Evolutionary conservation across 2,113 vertebrate species (phyloP).

Genomic region (Plestiodon gilberti): DNA sequence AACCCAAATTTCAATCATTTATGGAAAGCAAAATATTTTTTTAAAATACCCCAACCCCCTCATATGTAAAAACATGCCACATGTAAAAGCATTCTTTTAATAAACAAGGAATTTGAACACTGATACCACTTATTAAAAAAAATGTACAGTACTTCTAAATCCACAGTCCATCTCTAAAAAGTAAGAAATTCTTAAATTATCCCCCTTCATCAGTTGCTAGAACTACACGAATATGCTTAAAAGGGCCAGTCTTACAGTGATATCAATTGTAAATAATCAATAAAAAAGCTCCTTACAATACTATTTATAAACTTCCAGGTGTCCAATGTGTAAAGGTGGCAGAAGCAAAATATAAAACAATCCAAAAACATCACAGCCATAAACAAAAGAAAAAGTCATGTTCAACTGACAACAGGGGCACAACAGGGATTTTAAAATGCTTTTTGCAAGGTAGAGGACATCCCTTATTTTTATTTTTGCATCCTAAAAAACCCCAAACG

Average conservation of each 20-base stretch:
- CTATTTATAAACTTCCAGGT: conserved; percentile 60
- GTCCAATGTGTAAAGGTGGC: conserved; percentile 59
- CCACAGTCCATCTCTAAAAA: conserved; percentile 35
- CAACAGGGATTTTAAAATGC: conserved; percentile 31
- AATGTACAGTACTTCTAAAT: conserved; percentile 44
- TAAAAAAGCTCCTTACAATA: conserved; percentile 73
- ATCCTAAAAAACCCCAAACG: conserved; percentile 36
- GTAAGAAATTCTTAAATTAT: conserved; percentile 70
- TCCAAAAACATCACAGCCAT: conserved; percentile 41
- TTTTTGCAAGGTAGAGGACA: conserved; percentile 28
- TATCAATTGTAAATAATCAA: conserved; percentile 48
- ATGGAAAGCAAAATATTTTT: conserved; percentile 30
- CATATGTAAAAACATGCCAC: not conserved
- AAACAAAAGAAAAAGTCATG: conserved; percentile 46
- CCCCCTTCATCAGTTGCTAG: conserved; percentile 69
- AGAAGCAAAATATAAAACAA: conserved; percentile 64
- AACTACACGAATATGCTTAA: conserved; percentile 57
- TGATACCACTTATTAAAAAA: conserved; percentile 38
- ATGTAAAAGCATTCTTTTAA: conserved; percentile 17
- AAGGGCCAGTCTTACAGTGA: conserved; percentile 56
- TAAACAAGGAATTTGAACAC: conserved; percentile 19
- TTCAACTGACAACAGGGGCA: conserved; percentile 43
- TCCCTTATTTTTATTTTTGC: conserved; percentile 48
- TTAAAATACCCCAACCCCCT: not conserved
- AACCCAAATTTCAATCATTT: conserved; percentile 41